These are phyloP conservation scores for Eulemur macaco DNA, from an alignment of 2,113 vertebrate genomes.

Conservation along the genomic window DNA sequence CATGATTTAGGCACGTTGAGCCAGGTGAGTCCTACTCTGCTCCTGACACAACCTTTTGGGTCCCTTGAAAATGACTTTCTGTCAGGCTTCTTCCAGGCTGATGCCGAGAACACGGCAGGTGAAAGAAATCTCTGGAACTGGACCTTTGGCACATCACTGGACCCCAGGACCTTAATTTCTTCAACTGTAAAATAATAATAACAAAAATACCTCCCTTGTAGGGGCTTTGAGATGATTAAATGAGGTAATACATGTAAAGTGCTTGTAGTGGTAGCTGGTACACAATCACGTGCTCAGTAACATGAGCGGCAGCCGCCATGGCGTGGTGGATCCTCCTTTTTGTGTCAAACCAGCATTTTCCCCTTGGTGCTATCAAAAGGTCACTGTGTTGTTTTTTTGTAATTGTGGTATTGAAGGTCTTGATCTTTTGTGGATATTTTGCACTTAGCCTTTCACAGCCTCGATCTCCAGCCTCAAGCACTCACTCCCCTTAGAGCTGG, in stretches of 20 bases:
- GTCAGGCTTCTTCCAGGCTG: background rate
- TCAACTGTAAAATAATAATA: background rate
- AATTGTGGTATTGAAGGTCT: no score
- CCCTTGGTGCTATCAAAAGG: background rate
- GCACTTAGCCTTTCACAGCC: background rate
- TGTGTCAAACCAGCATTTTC: background rate
- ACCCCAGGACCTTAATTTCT: background rate
- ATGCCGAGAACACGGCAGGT: background rate
- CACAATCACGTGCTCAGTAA: rapidly evolving
- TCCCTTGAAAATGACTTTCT: background rate
- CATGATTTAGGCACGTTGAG: background rate
- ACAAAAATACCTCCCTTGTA: background rate
- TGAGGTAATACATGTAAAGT: rapidly evolving
- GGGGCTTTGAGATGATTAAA: background rate
- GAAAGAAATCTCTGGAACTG: background rate
- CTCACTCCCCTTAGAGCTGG: background rate
- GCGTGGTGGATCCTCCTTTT: background rate
- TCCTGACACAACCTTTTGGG: background rate
- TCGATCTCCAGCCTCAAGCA: background rate
- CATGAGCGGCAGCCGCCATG: no score
- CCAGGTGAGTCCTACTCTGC: background rate
- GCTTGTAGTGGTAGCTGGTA: background rate
- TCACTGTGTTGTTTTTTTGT: background rate
- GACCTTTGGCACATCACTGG: background rate
- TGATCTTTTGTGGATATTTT: background rate